Conservation (phyloP, 2,113 vertebrate species). For the Myotis davidii region DNA sequence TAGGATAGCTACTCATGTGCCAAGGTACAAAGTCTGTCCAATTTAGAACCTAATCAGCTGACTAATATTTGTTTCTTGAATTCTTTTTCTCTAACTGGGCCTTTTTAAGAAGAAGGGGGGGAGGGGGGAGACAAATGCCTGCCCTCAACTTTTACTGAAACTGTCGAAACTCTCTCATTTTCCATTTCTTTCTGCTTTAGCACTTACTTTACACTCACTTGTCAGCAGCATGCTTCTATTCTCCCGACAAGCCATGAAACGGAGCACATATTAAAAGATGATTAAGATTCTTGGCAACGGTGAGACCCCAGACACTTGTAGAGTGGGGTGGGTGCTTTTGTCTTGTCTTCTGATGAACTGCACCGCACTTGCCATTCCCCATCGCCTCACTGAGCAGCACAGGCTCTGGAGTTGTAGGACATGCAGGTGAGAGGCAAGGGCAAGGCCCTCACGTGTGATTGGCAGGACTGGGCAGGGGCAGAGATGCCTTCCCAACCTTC, state of each 20-base stretch:
- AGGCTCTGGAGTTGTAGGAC: fast-evolving
- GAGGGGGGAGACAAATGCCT: not conserved
- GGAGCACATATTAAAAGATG: not conserved
- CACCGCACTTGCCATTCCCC: not conserved
- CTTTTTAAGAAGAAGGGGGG: slow-evolving; percentile 24
- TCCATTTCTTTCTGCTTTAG: not conserved
- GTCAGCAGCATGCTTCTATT: not conserved
- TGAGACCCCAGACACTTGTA: not conserved
- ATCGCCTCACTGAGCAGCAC: not conserved
- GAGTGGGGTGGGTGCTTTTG: not conserved
- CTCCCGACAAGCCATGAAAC: not conserved
- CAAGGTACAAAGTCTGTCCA: slow-evolving; percentile 73
- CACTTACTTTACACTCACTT: not conserved
- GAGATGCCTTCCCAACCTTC: not conserved
- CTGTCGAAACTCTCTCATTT: not conserved
- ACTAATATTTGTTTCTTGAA: slow-evolving; percentile 44
- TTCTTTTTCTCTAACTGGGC: not conserved
- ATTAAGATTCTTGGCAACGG: not conserved
- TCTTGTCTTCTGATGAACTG: not conserved
- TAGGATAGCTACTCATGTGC: slow-evolving; percentile 22
- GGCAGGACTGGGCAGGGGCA: not conserved
- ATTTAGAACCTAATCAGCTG: slow-evolving; percentile 50
- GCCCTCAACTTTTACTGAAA: not conserved
- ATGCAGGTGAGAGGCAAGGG: not conserved
- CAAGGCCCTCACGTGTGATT: not conserved